Evolutionary conservation across 1,140 invertebrate genomes (phyloP).

Genomic region (Micrasema longulum): DNA sequence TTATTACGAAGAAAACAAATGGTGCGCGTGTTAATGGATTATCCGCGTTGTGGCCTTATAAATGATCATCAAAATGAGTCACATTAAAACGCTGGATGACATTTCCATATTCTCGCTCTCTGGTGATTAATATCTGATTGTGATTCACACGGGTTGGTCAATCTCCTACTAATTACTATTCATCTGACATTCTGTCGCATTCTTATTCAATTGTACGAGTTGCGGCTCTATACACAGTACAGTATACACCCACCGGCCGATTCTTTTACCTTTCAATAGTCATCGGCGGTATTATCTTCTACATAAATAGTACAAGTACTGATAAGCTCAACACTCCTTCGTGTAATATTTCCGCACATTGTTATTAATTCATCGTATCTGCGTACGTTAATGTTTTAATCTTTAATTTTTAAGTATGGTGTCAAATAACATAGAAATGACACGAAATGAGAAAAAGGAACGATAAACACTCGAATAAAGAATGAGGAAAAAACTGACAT

Average conservation of each 20-base stretch:
- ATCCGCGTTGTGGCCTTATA: conserved; percentile 39
- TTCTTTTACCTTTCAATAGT: too few species aligned
- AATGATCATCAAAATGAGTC: conserved; percentile 41
- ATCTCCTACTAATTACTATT: conserved; percentile 36
- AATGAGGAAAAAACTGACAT: conserved; percentile 18
- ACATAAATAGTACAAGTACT: conserved; percentile 2
- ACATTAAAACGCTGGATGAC: conserved; percentile 9
- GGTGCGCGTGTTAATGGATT: conserved; percentile 25
- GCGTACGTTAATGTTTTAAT: neutral
- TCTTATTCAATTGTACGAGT: conserved; percentile 19
- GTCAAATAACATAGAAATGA: conserved; percentile 2
- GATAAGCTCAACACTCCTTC: conserved; percentile 26
- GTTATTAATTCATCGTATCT: neutral
- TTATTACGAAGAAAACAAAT: conserved; percentile 39
- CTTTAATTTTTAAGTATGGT: conserved; percentile 20
- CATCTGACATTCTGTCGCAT: conserved; percentile 28
- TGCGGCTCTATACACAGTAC: neutral
- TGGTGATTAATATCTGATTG: conserved; percentile 44
- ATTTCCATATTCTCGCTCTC: conserved; percentile 40
- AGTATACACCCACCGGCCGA: too few species aligned
- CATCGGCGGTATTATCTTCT: conserved; percentile 29
- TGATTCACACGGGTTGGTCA: conserved; percentile 46
- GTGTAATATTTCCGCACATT: conserved; percentile 8
- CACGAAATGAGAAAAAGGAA: conserved; percentile 10
- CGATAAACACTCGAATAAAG: conserved; percentile 6